Evolutionary conservation across 2,113 vertebrate genomes (phyloP).

Genomic region (Ibidorhyncha struthersii): DNA sequence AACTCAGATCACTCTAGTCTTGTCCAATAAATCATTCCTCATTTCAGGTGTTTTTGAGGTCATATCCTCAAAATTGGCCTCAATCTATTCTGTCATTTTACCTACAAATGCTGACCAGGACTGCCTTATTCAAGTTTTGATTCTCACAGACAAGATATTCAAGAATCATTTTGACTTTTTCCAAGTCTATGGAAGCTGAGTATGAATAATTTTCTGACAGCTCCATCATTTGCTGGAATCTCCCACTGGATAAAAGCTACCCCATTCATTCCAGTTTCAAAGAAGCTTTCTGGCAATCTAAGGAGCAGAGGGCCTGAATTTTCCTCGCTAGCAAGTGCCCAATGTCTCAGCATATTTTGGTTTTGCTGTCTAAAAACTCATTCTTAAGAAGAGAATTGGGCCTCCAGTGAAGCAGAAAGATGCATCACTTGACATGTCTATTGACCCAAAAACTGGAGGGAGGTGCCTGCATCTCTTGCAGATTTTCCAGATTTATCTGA

Average conservation of each 20-base stretch:
- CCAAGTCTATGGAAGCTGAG: background rate
- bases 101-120: background rate
- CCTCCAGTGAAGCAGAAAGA: background rate
- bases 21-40: conserved; percentile 15
- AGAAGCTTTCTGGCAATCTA: background rate
- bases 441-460: conserved; percentile 14
- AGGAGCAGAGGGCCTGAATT: background rate
- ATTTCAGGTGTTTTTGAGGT: conserved; percentile 26
- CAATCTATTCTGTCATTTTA: conserved; percentile 35
- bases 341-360: background rate
- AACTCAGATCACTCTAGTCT: background rate
- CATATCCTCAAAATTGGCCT: background rate
- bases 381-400: background rate
- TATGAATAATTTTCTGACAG: background rate
- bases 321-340: background rate
- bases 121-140: background rate
- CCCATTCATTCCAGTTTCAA: background rate
- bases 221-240: background rate
- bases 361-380: background rate
- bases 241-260: background rate
- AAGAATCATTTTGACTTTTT: background rate
- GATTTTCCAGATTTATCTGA: background rate
- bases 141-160: background rate
- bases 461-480: background rate
- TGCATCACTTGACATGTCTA: background rate